Conservation (phyloP, 2,888 invertebrate species). For the Drosophila niveifrons region DNA sequence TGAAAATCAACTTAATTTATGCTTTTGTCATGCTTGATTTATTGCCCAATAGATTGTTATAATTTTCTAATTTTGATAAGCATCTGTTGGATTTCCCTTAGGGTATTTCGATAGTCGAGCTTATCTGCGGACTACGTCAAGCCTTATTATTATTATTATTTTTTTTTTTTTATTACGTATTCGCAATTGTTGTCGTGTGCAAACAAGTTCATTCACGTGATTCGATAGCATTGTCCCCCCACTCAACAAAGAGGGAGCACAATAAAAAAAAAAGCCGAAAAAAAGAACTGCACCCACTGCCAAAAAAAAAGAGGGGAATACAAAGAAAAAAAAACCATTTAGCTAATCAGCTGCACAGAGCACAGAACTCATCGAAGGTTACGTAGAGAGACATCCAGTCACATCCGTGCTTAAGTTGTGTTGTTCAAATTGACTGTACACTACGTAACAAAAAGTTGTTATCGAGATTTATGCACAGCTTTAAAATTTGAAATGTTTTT, state of each 20-base stretch:
- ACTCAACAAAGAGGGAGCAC: conserved; percentile 1
- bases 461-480: no score
- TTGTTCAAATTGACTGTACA: conserved; percentile 33
- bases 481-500: no score
- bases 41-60: no score
- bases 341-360: conserved; percentile 57
- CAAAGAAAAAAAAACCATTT: conserved; percentile 27
- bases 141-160: conserved; percentile 7
- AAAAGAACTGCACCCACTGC: conserved; percentile 19
- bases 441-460: conserved; percentile 12
- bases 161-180: conserved; percentile 24
- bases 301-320: conserved; percentile 33
- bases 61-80: no score
- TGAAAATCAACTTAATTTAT: no score
- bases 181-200: conserved; percentile 49
- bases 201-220: conserved; percentile 75
- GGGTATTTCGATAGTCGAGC: background rate
- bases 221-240: conserved; percentile 22
- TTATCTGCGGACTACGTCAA: background rate
- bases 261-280: conserved; percentile 10
- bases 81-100: background rate
- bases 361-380: conserved; percentile 49
- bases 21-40: no score
- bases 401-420: conserved; percentile 22
- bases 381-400: conserved; percentile 22